phyloP scores from a whole-genome alignment of 2,888 invertebrate species.

The Drepanosiphum platanoidis region DNA sequence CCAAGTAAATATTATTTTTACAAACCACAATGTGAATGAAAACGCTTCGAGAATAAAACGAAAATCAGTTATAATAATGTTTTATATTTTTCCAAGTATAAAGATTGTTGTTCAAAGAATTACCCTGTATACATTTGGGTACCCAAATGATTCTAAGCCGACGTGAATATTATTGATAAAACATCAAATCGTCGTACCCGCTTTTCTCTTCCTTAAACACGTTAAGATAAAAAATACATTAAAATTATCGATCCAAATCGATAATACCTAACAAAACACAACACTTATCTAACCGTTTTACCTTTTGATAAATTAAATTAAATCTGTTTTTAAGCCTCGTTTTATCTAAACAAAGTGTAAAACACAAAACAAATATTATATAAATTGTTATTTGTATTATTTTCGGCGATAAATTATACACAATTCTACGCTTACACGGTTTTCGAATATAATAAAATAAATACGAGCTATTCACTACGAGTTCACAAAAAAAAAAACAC shows the following conservation, averaged over 20 bases:
- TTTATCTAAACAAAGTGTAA: neutral
- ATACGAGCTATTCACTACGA: too few relatives aligned
- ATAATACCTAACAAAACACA: neutral
- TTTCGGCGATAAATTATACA: neutral
- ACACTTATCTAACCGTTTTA: neutral
- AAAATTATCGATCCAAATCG: neutral
- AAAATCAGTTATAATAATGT: too few relatives aligned
- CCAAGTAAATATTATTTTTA: too few relatives aligned
- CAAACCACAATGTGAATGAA: too few relatives aligned
- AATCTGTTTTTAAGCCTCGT: neutral
- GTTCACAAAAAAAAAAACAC: too few relatives aligned
- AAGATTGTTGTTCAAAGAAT: too few relatives aligned
- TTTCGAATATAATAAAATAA: neutral
- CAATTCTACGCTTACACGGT: neutral
- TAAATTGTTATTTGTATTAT: neutral
- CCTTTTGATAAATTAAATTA: neutral
- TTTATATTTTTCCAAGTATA: too few relatives aligned
- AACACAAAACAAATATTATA: neutral
- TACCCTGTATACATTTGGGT: too few relatives aligned
- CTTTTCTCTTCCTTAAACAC: neutral
- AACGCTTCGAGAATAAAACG: too few relatives aligned
- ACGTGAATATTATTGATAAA: neutral
- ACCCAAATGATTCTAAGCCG: neutral
- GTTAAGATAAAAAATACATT: slow-evolving; percentile 20
- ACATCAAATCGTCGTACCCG: slow-evolving; percentile 2